phyloP scores from a whole-genome alignment of 2,797 vertebrate genomes.

The Pantherophis alleghaniensis region DNA sequence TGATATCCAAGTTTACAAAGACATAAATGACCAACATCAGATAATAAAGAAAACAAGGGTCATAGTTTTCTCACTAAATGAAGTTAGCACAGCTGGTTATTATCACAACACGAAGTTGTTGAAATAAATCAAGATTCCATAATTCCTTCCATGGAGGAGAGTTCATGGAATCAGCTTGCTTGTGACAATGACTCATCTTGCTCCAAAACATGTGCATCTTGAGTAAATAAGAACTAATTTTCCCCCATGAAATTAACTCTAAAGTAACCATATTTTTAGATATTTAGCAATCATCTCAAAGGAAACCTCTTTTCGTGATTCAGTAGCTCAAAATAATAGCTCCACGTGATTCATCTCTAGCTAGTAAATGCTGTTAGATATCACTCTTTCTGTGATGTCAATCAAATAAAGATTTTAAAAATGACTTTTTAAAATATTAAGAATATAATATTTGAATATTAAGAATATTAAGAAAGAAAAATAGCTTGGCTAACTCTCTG shows the following conservation, averaged over 20 bases:
- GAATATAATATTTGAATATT: too few relatives aligned
- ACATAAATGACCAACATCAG: not conserved
- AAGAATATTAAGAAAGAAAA: not conserved
- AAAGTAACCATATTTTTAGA: slow-evolving; percentile 13
- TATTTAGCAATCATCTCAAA: slow-evolving; percentile 31
- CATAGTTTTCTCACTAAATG: slow-evolving; percentile 23
- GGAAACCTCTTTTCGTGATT: slow-evolving; percentile 23
- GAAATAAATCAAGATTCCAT: slow-evolving; percentile 5
- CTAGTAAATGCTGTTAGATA: slow-evolving; percentile 8
- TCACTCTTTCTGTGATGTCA: slow-evolving; percentile 18
- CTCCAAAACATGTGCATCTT: slow-evolving; percentile 17
- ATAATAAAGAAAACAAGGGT: slow-evolving; percentile 10
- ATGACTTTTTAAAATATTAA: not conserved
- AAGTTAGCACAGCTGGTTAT: slow-evolving; percentile 29
- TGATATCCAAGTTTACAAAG: not conserved
- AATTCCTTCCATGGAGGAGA: not conserved
- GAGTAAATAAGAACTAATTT: slow-evolving; percentile 48
- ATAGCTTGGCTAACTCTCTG: not conserved
- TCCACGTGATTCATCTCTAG: slow-evolving; percentile 22
- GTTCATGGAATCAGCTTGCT: not conserved
- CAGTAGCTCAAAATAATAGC: slow-evolving; percentile 19
- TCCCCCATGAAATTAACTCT: slow-evolving; percentile 51
- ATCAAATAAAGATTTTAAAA: not conserved
- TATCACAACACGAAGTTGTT: not conserved
- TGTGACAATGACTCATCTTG: slow-evolving; percentile 42